Conservation (phyloP, 2,113 vertebrate genomes). For the Labeo rohita region DNA sequence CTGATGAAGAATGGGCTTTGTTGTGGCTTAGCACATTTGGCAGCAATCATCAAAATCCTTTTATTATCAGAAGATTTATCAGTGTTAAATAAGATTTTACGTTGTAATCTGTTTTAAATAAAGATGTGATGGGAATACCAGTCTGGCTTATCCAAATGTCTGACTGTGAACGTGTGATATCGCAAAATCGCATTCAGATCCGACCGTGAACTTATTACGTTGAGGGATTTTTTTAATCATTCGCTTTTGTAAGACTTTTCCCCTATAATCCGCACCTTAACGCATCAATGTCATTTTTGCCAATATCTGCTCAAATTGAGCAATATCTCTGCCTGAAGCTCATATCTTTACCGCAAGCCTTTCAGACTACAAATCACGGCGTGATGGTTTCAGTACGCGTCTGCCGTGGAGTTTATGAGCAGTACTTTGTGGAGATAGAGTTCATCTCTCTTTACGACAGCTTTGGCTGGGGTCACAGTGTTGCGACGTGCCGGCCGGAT, state of each 20-base stretch:
- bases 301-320: conserved; percentile 7
- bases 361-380: conserved; percentile 34
- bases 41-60: conserved; percentile 6
- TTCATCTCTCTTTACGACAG: conserved; percentile 32
- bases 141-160: not conserved
- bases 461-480: conserved; percentile 15
- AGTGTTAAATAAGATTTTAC: conserved; percentile 3
- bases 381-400: not conserved
- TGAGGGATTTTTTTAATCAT: conserved; percentile 14
- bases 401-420: not conserved
- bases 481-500: not conserved
- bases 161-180: not conserved
- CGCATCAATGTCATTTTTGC: not conserved
- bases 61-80: conserved; percentile 37
- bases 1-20: not conserved
- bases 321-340: conserved; percentile 13
- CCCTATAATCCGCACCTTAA: not conserved
- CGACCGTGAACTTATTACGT: not conserved
- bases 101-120: conserved; percentile 5
- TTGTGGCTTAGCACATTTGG: not conserved
- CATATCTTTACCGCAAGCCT: conserved; percentile 4
- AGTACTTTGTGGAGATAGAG: conserved; percentile 22
- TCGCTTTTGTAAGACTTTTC: not conserved
- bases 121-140: conserved; percentile 8
- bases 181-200: not conserved